These are phyloP conservation scores for Lophius americanus DNA, from an alignment of 2,797 vertebrate genomes.

Conservation along the genomic window DNA sequence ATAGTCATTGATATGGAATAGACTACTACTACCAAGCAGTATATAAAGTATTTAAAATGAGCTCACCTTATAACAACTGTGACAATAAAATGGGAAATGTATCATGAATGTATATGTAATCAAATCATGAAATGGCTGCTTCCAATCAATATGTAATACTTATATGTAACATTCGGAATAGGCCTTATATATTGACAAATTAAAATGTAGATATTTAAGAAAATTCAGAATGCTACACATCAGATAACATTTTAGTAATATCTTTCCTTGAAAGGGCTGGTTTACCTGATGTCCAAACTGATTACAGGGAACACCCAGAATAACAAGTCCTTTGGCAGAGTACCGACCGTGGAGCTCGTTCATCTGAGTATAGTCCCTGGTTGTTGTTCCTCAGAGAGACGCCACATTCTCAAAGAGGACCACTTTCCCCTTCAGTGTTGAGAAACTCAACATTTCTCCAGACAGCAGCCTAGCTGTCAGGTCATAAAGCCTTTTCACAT, in stretches of 20 bases:
- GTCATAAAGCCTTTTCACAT: conserved; percentile 62
- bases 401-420: conserved; percentile 92
- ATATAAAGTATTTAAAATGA: not conserved
- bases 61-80: not conserved
- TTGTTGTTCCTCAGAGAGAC: conserved; percentile 94
- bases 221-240: not conserved
- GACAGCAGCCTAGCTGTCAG: conserved; percentile 80
- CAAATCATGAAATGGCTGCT: not conserved
- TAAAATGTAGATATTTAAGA: too few relatives aligned
- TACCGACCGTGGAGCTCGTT: conserved; percentile 86
- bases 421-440: conserved; percentile 81
- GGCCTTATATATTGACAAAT: not conserved
- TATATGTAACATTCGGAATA: not conserved
- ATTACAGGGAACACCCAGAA: conserved; percentile 92
- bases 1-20: not conserved
- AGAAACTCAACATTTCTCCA: conserved; percentile 78
- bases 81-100: not conserved
- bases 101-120: not conserved
- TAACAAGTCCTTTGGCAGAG: conserved; percentile 80
- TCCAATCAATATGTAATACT: not conserved
- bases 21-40: too few relatives aligned
- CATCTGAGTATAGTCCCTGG: conserved; percentile 90
- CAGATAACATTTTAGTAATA: not conserved
- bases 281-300: conserved; percentile 94
- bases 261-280: not conserved